Conservation (phyloP, 2,797 vertebrate genomes). For the Hafferia zeledoni region DNA sequence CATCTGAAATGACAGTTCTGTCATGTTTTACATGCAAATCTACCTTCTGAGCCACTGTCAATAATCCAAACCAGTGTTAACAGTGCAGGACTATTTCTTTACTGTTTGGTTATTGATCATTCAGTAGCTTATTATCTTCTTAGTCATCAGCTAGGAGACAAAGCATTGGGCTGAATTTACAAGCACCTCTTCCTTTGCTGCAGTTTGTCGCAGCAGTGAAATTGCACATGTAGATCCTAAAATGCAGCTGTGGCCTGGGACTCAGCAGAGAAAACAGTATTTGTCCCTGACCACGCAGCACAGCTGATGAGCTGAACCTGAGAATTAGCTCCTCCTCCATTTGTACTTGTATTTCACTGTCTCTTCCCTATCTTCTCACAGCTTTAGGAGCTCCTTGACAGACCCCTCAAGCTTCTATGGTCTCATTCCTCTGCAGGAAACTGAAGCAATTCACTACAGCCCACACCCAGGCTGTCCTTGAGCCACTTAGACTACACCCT, state of each 20-base stretch:
- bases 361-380: background rate
- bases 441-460: background rate
- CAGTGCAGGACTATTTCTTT: background rate
- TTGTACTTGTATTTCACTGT: background rate
- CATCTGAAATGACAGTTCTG: background rate
- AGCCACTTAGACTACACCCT: too few species aligned
- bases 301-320: background rate
- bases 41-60: background rate
- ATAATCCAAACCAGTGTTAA: background rate
- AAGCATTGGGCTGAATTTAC: background rate
- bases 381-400: background rate
- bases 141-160: background rate
- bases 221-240: background rate
- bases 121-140: background rate
- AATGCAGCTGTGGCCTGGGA: background rate
- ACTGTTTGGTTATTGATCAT: background rate
- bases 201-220: background rate
- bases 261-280: background rate
- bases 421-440: background rate
- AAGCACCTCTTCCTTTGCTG: background rate
- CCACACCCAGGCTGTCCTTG: background rate
- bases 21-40: background rate
- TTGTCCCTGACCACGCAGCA: background rate
- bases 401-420: background rate
- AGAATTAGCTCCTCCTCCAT: background rate